These are phyloP conservation scores for Taxidea taxus DNA, from an alignment of 2,113 vertebrate species.

Conservation along the genomic window DNA sequence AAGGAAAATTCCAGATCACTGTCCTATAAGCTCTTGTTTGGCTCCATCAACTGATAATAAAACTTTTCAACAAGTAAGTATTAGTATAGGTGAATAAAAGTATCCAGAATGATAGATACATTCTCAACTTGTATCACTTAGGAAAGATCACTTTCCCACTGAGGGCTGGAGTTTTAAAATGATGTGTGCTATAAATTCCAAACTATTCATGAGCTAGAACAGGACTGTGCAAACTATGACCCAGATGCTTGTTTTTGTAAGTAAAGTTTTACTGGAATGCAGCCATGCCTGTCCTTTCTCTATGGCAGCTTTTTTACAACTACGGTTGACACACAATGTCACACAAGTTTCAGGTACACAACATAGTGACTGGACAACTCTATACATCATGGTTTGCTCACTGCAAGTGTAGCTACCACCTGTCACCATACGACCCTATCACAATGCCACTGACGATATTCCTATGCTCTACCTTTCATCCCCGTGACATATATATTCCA, in stretches of 20 bases:
- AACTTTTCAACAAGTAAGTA: background rate
- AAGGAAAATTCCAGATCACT: background rate
- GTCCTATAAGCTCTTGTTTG: background rate
- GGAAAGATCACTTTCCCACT: background rate
- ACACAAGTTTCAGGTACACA: background rate
- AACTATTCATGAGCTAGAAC: background rate
- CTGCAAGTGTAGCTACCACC: background rate
- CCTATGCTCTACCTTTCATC: background rate
- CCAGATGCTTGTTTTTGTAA: background rate
- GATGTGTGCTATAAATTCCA: background rate
- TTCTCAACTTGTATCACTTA: background rate
- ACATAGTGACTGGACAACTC: background rate
- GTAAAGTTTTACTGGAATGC: background rate
- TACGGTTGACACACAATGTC: background rate
- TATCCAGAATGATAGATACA: background rate
- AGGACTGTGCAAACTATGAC: background rate
- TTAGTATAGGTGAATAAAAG: background rate
- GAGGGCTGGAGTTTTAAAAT: background rate
- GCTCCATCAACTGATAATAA: background rate
- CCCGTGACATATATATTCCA: background rate
- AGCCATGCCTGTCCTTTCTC: too few relatives aligned
- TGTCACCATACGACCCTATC: background rate
- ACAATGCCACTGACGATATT: background rate
- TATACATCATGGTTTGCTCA: background rate
- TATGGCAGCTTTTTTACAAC: background rate